phyloP scores from a whole-genome alignment of 1,140 invertebrate genomes.

The Drosophila ironensis region DNA sequence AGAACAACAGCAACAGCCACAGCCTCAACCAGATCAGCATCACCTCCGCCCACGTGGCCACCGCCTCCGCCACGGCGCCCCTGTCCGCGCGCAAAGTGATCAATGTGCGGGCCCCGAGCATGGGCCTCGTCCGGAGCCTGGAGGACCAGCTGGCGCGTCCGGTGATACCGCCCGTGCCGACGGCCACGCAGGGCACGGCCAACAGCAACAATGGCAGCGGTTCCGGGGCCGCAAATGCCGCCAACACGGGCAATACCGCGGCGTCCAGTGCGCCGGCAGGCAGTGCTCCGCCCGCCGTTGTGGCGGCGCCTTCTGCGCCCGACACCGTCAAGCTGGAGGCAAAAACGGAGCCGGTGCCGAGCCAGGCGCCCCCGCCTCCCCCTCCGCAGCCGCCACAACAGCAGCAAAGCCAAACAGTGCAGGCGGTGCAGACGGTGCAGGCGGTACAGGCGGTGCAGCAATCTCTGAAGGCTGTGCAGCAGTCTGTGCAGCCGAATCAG shows the following conservation, averaged over 20 bases:
- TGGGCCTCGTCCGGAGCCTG: conserved; percentile 87
- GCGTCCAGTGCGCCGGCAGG: too few relatives aligned
- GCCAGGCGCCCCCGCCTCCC: conserved; percentile 4
- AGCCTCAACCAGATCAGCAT: conserved; percentile 79
- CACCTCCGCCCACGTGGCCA: conserved; percentile 31
- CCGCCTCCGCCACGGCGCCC: conserved; percentile 58
- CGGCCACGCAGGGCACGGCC: conserved; percentile 16
- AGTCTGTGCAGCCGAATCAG: neutral
- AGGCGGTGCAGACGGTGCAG: neutral
- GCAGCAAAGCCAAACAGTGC: neutral
- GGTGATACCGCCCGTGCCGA: conserved; percentile 85
- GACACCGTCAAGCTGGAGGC: too few relatives aligned
- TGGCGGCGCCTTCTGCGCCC: too few relatives aligned
- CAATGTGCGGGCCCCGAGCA: conserved; percentile 84
- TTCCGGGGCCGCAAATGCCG: conserved; percentile 72
- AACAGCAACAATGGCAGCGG: conserved; percentile 18
- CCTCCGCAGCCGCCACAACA: conserved; percentile 4
- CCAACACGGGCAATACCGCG: too few relatives aligned
- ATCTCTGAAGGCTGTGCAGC: too few relatives aligned
- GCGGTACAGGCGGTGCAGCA: too few relatives aligned
- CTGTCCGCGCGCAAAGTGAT: conserved; percentile 82
- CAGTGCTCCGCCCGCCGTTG: conserved; percentile 70
- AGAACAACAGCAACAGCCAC: conserved; percentile 89
- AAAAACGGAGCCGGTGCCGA: too few relatives aligned
- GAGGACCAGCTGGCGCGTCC: conserved; percentile 89